Evolutionary conservation across 1,140 invertebrate genomes (phyloP).

Genomic region (Sycophila sp.): DNA sequence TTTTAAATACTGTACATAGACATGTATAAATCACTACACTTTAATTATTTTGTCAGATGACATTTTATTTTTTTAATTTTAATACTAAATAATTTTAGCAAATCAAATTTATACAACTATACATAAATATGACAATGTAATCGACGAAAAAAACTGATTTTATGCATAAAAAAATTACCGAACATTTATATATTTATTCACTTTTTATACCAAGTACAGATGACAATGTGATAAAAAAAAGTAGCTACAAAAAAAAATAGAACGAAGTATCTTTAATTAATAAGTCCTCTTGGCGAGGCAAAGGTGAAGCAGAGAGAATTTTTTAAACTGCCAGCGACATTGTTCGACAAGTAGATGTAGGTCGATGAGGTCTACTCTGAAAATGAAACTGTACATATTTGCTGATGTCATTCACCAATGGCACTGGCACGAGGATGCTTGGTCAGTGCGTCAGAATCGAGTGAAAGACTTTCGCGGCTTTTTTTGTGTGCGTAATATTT

Average conservation of each 20-base stretch:
- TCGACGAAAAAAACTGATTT: too few relatives aligned
- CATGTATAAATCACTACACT: too few relatives aligned
- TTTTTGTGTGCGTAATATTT: too few relatives aligned
- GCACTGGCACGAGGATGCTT: neutral
- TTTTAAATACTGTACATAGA: too few relatives aligned
- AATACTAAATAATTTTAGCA: too few relatives aligned
- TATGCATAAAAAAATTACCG: too few relatives aligned
- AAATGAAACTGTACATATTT: slow-evolving; percentile 22
- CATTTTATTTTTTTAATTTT: too few relatives aligned
- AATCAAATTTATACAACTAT: too few relatives aligned
- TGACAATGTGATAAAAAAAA: slow-evolving; percentile 1
- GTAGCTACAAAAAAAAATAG: neutral
- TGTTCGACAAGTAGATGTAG: neutral
- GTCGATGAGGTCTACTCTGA: neutral
- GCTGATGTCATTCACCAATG: neutral
- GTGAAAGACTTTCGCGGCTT: neutral
- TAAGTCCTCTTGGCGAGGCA: neutral
- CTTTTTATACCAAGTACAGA: neutral
- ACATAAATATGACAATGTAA: too few relatives aligned
- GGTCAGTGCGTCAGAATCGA: neutral
- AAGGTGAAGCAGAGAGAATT: neutral
- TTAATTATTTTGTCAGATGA: too few relatives aligned
- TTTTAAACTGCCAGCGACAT: neutral
- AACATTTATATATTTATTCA: too few relatives aligned
- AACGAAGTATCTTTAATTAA: neutral